Base-by-base conservation (phyloP, 2,797 vertebrate species). In the Hapalemur alaotrensis region DNA sequence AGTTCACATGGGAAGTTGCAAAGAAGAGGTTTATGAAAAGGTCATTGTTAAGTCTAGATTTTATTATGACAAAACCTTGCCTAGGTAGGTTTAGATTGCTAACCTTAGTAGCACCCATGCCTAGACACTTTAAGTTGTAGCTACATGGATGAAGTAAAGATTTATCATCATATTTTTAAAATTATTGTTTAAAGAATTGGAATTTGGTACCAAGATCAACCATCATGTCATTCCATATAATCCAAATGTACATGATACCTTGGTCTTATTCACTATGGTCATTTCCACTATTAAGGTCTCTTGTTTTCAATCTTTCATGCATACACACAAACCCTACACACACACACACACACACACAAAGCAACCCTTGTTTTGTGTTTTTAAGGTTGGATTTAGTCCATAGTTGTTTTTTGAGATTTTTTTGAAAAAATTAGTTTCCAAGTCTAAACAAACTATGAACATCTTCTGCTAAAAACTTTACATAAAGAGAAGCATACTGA, bases 381-480 rank as follows among this genome's bases (percentile, higher is more conserved):
- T 93, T 18, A 93, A 96, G 35, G n/a, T 61, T 70, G 32, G 28
- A 95, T 85, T 91, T 73, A 79, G 2, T 75, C n/a, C 41, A 83
- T 38, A 54, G 52, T 80, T 67, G 14, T 18, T 81, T 65, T 57
- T 80, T 78, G 59, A 46, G 38, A 17, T 57, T 79, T 75, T 87
- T 92, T 61, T 10, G 7, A 72, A 93, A 73, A 73, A 96, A 57
- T 70, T 78, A 59, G 22, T 92, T 89, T 94, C 75, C 23, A 96
- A 85, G 17, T 91, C 83, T 73, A 91, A 95, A 67, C 38, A 92
- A 92, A 91, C 46, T 75, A 93, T 88, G 35, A 88, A 85, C 18
- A 9, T 85, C 75, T 12, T 84, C 48, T 73, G 7, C 80, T 73
- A 79, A 87, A 93, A 72, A 63, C 46, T 69, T 82, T 95, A 54